A percentile compares a stretch with the other conserved stretches of the same genome.
Conservation (phyloP, 2,888 invertebrate genomes). For the Acleris sparsana region DNA sequence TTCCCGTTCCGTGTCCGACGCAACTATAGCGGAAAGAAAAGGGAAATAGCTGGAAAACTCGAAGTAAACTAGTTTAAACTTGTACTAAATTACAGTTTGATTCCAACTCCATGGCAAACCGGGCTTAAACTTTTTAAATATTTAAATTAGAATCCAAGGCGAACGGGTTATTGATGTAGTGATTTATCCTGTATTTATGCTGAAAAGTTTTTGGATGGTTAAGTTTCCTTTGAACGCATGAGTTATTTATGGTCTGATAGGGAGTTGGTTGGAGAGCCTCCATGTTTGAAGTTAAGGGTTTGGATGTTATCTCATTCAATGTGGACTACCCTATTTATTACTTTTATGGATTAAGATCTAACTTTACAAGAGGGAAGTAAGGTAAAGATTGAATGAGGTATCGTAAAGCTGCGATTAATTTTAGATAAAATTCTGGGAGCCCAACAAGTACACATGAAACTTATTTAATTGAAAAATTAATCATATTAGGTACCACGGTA, state of each 20-base stretch:
- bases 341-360: not conserved
- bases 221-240: conserved; percentile 24
- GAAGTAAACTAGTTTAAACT: conserved; percentile 22
- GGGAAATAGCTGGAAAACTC: conserved; percentile 10
- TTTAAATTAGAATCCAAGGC: conserved; percentile 19
- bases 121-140: conserved; percentile 29
- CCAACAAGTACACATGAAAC: no score
- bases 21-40: conserved; percentile 9
- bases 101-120: conserved; percentile 7
- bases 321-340: not conserved
- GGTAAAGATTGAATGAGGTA: no score
- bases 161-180: conserved; percentile 10
- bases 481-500: no score
- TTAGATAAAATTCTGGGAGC: no score
- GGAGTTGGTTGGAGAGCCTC: not conserved
- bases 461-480: no score
- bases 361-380: not conserved
- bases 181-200: conserved; percentile 28
- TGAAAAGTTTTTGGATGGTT: conserved; percentile 16
- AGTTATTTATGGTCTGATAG: conserved; percentile 31
- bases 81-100: conserved; percentile 20
- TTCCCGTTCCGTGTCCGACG: not conserved
- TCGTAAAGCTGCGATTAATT: no score
- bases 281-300: conserved; percentile 13
- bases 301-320: conserved; percentile 5